Conservation (phyloP, 2,888 invertebrate genomes). For the Phengaris arion region DNA sequence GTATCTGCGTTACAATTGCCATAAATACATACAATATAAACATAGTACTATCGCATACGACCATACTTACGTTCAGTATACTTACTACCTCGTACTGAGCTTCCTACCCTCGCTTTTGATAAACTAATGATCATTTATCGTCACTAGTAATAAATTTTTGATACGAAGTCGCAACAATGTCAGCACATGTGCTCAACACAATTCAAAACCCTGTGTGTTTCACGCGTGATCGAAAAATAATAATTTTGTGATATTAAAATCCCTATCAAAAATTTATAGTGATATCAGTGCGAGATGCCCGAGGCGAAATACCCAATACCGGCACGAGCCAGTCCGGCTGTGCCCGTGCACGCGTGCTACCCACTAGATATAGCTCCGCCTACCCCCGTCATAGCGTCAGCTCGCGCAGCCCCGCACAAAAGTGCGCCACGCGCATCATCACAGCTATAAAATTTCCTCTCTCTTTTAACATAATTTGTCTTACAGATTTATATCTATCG, state of each 20-base stretch:
- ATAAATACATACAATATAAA: slow-evolving; percentile 45
- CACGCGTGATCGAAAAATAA: slow-evolving; percentile 14
- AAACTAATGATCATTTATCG: background rate
- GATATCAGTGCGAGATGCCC: slow-evolving; percentile 4
- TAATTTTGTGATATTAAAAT: slow-evolving; percentile 15
- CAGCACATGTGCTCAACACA: background rate
- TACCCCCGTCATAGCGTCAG: slow-evolving; percentile 42
- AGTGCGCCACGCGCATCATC: slow-evolving; percentile 69
- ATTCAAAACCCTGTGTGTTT: slow-evolving; percentile 18
- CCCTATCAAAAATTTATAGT: slow-evolving; percentile 19
- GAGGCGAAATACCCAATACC: slow-evolving; percentile 15
- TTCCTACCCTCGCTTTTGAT: background rate
- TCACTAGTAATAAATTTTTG: background rate
- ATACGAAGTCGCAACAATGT: slow-evolving; percentile 2
- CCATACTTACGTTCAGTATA: slow-evolving; percentile 17
- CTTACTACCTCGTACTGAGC: background rate
- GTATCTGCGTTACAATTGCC: slow-evolving; percentile 57
- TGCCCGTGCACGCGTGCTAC: background rate
- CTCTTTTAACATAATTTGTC: slow-evolving; percentile 60
- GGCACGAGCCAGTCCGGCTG: background rate
- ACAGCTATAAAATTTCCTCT: slow-evolving; percentile 77
- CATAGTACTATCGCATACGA: slow-evolving; percentile 38
- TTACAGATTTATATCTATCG: slow-evolving; percentile 59
- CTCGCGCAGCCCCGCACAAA: slow-evolving; percentile 69
- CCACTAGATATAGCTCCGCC: background rate